phyloP scores from a whole-genome alignment of 2,888 invertebrate genomes.

The Cheilosia scutellata region DNA sequence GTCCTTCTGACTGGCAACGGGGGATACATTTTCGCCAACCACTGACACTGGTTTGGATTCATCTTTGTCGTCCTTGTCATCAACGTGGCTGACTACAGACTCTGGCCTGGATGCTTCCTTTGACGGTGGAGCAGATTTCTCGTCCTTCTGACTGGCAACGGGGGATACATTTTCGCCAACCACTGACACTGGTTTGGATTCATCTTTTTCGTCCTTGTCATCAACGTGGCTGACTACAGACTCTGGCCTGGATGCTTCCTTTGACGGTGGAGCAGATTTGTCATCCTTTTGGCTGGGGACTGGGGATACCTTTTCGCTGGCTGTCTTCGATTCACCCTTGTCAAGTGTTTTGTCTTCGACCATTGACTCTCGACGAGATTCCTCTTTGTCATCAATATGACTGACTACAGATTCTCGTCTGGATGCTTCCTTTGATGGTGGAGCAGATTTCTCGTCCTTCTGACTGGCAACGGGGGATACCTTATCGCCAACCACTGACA shows the following conservation, averaged over 20 bases:
- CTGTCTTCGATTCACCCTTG: background rate
- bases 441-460: conserved; percentile 61
- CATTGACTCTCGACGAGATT: conserved; percentile 36
- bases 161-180: background rate
- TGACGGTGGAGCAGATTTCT: background rate
- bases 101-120: background rate
- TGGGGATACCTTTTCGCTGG: conserved; percentile 13
- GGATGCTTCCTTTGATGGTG: conserved; percentile 77
- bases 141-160: too few relatives aligned
- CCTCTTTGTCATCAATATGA: conserved; percentile 65
- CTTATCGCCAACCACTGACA: conserved; percentile 19
- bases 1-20: conserved; percentile 63
- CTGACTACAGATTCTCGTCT: conserved; percentile 79
- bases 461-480: conserved; percentile 57
- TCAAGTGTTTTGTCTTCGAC: background rate
- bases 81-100: conserved; percentile 68
- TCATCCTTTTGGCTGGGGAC: conserved; percentile 70
- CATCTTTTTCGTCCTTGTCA: conserved; percentile 54
- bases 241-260: conserved; percentile 80
- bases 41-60: conserved; percentile 8
- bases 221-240: conserved; percentile 75
- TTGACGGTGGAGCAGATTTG: conserved; percentile 44
- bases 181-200: background rate
- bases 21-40: conserved; percentile 5
- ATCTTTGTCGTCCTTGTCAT: conserved; percentile 20